phyloP scores from a whole-genome alignment of 92 coral and sea anemone genomes.

The Umimayanthus chanpuru region DNA sequence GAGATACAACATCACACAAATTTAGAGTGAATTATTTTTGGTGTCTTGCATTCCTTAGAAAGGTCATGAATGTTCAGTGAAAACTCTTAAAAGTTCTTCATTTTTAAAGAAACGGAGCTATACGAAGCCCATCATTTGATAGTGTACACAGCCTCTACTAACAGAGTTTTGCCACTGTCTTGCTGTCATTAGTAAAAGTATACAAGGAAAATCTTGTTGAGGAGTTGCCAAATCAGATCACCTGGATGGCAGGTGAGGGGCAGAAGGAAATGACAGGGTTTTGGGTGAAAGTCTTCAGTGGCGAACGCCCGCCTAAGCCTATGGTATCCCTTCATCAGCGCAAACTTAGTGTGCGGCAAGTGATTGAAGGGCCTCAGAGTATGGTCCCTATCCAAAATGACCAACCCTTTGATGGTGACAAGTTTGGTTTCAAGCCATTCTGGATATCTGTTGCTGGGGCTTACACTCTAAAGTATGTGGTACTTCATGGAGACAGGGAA shows the following conservation, averaged over 20 bases:
- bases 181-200: constrained; percentile 55
- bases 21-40: too few species aligned
- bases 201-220: constrained; percentile 52
- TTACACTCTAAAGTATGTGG: constrained; percentile 61
- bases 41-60: not conserved
- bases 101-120: not conserved
- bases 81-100: not conserved
- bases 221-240: constrained; percentile 58
- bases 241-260: constrained; percentile 77
- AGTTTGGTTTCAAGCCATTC: constrained; percentile 82
- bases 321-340: constrained; percentile 68
- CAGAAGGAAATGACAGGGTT: constrained; percentile 71
- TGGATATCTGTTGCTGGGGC: constrained; percentile 73
- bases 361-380: constrained; percentile 78
- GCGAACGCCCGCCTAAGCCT: constrained; percentile 76
- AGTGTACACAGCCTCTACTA: not conserved
- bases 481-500: constrained; percentile 72
- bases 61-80: too few species aligned
- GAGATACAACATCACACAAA: too few species aligned
- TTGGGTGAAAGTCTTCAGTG: constrained; percentile 83
- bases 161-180: not conserved
- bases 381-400: constrained; percentile 82
- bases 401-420: constrained; percentile 71
- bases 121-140: not conserved
- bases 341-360: constrained; percentile 68